A percentile compares a stretch with the other conserved stretches of the same genome.
Conservation (phyloP, 1,140 invertebrate genomes). For the Zaprionus camerounensis region DNA sequence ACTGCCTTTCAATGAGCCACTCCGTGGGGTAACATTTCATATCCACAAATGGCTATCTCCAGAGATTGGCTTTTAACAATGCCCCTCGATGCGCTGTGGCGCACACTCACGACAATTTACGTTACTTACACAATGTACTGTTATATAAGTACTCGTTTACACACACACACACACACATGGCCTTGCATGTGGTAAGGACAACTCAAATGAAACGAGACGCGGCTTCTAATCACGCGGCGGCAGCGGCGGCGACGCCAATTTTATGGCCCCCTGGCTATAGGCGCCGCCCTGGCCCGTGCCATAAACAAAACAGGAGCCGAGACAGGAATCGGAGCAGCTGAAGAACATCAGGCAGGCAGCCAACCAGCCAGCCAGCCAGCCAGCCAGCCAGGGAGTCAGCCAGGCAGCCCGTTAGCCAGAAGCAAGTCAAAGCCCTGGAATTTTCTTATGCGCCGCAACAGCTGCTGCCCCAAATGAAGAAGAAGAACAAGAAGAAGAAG, state of each 20-base stretch:
- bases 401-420: conserved; percentile 1
- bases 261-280: conserved; percentile 36
- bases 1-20: conserved; percentile 10
- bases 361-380: not conserved
- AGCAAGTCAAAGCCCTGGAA: conserved; percentile 43
- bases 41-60: conserved; percentile 48
- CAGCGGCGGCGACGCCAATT: conserved; percentile 53
- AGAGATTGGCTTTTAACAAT: conserved; percentile 50
- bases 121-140: conserved; percentile 33
- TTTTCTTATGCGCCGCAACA: conserved; percentile 63
- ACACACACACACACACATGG: conserved; percentile 10
- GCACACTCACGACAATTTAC: conserved; percentile 35
- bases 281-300: conserved; percentile 50
- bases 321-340: not conserved
- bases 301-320: conserved; percentile 56
- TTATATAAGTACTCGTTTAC: conserved; percentile 19
- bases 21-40: conserved; percentile 37
- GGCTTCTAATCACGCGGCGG: conserved; percentile 61
- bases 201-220: conserved; percentile 65
- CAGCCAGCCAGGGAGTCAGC: not conserved
- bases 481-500: not conserved
- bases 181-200: conserved; percentile 41
- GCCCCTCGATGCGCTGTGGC: conserved; percentile 28
- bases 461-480: conserved; percentile 52
- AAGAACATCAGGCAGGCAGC: not conserved